Evolutionary conservation across 2,113 vertebrate species (phyloP), one percentile per base, ranked within the genome.

Genomic region (Equus przewalskii): DNA sequence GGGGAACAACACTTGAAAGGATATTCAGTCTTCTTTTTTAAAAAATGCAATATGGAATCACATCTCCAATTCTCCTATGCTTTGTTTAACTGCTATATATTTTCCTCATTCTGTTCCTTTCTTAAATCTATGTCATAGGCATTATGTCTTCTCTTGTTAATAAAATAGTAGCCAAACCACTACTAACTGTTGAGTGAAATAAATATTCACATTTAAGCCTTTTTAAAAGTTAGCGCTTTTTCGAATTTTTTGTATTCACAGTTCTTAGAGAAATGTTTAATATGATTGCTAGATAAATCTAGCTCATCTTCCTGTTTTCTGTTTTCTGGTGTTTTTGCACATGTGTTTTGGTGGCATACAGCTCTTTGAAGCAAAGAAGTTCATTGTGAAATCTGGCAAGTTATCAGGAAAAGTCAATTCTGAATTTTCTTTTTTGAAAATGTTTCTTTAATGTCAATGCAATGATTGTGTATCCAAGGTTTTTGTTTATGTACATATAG

Each of bases 1-100:
- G 28, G 96, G 96, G 84, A 94, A 97, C 87, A 93, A 76, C 96
- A 96, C 94, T 98, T 98, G 83, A 97, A 98, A 98, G 96, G 22
- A 75, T 97, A 82, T 92, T 97, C 3, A 1, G 5, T 60, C 73
- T 96, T 88, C 54, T 94, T 33, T 67, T 95, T 93, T 89, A 1
- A 2, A 89, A 98, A 98, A 94, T 84, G 62, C 81, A 98, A 56
- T 60, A 75, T 67, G 72, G 2, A 98, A 62, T 11, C 3, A 94
- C 76, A 62, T 73, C 60, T 96, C 54, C 87, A 84, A 81, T 60
- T 95, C 44, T 64, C 16, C 62, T 72, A 80, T 18, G 4, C 90
- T 90, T 81, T 97, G 33, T 80, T 64, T 96, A 90, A 92, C 60
- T 75, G 76, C 75, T n/a, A 82, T 54, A 58, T 87, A 54, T 95